Percentiles rank a stretch among this genome's conserved stretches.
phyloP scores from a whole-genome alignment of 2,797 vertebrate genomes.

The Gymnothorax javanicus region DNA sequence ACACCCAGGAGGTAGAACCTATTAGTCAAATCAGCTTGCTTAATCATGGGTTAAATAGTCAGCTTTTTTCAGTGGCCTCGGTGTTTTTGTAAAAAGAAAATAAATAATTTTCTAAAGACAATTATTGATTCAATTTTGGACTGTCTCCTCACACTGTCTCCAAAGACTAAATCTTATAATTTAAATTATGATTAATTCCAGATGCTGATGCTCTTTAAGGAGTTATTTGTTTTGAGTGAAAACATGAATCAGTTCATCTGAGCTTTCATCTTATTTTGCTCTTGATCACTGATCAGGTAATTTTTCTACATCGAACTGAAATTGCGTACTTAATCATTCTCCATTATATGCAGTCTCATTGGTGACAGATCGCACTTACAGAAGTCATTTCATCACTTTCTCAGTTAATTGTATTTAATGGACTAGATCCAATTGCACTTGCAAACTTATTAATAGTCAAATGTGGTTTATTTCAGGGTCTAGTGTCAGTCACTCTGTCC shows the following conservation, averaged over 20 bases:
- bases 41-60: too few species aligned
- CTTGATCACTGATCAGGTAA: background rate
- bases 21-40: too few species aligned
- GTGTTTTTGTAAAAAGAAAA: background rate
- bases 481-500: background rate
- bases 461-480: background rate
- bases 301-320: background rate
- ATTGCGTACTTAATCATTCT: background rate
- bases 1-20: too few species aligned
- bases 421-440: background rate
- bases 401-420: background rate
- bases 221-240: background rate
- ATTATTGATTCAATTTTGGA: background rate
- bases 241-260: background rate
- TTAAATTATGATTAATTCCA: background rate
- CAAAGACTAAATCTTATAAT: background rate
- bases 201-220: background rate
- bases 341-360: background rate
- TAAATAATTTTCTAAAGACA: background rate
- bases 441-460: background rate
- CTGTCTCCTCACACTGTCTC: background rate
- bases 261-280: background rate
- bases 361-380: background rate
- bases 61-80: background rate
- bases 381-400: background rate